A percentile compares a stretch with the other conserved stretches of the same genome.
phyloP scores from a whole-genome alignment of 2,888 invertebrate genomes.

The Cotesia congregata region DNA sequence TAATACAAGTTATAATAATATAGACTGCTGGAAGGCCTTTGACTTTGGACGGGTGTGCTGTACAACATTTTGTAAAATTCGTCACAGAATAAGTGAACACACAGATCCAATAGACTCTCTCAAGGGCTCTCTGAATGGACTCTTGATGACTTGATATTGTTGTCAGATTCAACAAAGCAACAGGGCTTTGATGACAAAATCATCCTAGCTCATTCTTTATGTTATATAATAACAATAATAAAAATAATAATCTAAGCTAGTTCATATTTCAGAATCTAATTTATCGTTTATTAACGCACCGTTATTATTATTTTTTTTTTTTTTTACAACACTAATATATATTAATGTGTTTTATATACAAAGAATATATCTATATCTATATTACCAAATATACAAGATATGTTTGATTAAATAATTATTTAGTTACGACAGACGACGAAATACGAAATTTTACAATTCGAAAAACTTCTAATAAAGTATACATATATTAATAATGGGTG shows the following conservation, averaged over 20 bases:
- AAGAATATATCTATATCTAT: neutral
- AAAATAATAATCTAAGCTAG: neutral
- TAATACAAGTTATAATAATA: neutral
- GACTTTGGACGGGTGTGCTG: slow-evolving; percentile 38
- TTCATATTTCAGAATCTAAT: neutral
- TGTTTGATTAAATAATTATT: neutral
- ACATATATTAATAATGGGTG: slow-evolving; percentile 26
- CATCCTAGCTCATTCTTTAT: slow-evolving; percentile 15
- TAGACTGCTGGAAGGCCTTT: slow-evolving; percentile 2
- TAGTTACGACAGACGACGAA: too few relatives aligned
- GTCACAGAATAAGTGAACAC: slow-evolving; percentile 51
- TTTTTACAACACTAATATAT: neutral
- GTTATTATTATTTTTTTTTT: neutral
- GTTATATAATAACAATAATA: neutral
- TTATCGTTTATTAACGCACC: slow-evolving; percentile 1
- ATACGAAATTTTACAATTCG: neutral
- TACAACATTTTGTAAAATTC: slow-evolving; percentile 43
- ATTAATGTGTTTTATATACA: neutral
- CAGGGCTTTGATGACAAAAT: slow-evolving; percentile 17
- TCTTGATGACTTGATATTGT: slow-evolving; percentile 66
- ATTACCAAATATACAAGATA: neutral
- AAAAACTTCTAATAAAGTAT: neutral
- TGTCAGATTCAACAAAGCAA: slow-evolving; percentile 40
- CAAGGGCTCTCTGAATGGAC: slow-evolving; percentile 59
- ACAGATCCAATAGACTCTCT: slow-evolving; percentile 54